These are phyloP conservation scores for Hymenopus coronatus DNA, from an alignment of 2,888 invertebrate genomes.

Conservation along the genomic window DNA sequence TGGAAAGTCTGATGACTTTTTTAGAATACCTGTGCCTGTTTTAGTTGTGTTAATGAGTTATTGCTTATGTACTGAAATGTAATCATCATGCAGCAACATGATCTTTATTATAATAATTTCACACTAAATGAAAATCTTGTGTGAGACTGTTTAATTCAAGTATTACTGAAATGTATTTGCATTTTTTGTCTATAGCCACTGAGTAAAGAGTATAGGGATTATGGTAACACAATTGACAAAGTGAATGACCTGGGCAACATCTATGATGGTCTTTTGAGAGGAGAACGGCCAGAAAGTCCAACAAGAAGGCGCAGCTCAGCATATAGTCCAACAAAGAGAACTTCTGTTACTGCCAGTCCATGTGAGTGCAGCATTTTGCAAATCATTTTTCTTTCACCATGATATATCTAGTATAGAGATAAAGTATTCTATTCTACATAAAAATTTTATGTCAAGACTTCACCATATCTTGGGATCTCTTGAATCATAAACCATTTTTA, in stretches of 20 bases:
- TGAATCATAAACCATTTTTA: neutral
- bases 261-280: constrained; percentile 76
- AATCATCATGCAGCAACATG: too few relatives aligned
- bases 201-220: constrained; percentile 85
- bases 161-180: neutral
- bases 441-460: neutral
- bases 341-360: constrained; percentile 57
- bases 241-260: constrained; percentile 84
- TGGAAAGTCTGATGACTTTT: too few relatives aligned
- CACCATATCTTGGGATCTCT: too few relatives aligned
- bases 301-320: constrained; percentile 65
- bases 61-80: too few relatives aligned
- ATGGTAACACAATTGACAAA: constrained; percentile 80
- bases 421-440: neutral
- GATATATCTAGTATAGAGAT: neutral
- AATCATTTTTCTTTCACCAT: neutral
- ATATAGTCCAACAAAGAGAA: constrained; percentile 81
- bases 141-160: too few relatives aligned
- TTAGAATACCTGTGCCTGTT: too few relatives aligned
- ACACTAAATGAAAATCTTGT: too few relatives aligned
- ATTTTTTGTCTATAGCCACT: constrained; percentile 57
- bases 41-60: too few relatives aligned
- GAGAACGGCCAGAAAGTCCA: constrained; percentile 78
- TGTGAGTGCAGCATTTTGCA: constrained; percentile 46
- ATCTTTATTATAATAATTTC: too few relatives aligned